These are phyloP conservation scores for Trachurus trachurus DNA, from an alignment of 2,797 vertebrate genomes.

Conservation along the genomic window DNA sequence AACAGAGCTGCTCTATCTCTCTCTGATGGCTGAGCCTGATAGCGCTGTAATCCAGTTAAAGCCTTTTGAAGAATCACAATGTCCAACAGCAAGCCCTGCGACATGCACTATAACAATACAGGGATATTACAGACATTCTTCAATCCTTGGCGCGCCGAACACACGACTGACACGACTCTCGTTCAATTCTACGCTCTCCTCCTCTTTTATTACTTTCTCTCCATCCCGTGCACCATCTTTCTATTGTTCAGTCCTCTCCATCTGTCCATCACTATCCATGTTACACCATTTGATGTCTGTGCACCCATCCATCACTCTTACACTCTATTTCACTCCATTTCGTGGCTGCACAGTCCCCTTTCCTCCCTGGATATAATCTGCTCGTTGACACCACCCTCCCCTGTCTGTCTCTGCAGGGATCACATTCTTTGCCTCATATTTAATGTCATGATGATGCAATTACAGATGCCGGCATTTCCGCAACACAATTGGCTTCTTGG, in stretches of 20 bases:
- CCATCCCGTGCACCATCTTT: conserved; percentile 48
- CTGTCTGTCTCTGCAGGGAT: conserved; percentile 37
- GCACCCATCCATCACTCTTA: conserved; percentile 59
- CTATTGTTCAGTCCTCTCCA: conserved; percentile 37
- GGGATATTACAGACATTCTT: conserved; percentile 82
- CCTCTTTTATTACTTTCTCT: conserved; percentile 62
- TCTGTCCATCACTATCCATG: conserved; percentile 68
- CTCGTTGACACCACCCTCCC: conserved; percentile 47
- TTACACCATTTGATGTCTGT: conserved; percentile 54
- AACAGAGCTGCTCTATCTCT: conserved; percentile 66
- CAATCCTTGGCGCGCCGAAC: conserved; percentile 51
- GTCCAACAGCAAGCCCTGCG: conserved; percentile 72
- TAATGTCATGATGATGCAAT: conserved; percentile 61
- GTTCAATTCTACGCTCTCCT: conserved; percentile 38
- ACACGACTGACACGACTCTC: conserved; percentile 45
- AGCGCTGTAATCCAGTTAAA: conserved; percentile 80
- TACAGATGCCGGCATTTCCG: conserved; percentile 40
- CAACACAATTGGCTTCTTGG: conserved; percentile 31
- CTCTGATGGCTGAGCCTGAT: conserved; percentile 75
- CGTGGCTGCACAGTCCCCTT: conserved; percentile 39
- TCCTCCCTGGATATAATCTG: conserved; percentile 46
- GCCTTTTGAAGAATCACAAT: conserved; percentile 80
- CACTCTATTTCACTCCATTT: conserved; percentile 43
- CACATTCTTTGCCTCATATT: conserved; percentile 41
- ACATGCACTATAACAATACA: conserved; percentile 81